phyloP scores from a whole-genome alignment of 2,113 vertebrate species.

The Etheostoma cragini region DNA sequence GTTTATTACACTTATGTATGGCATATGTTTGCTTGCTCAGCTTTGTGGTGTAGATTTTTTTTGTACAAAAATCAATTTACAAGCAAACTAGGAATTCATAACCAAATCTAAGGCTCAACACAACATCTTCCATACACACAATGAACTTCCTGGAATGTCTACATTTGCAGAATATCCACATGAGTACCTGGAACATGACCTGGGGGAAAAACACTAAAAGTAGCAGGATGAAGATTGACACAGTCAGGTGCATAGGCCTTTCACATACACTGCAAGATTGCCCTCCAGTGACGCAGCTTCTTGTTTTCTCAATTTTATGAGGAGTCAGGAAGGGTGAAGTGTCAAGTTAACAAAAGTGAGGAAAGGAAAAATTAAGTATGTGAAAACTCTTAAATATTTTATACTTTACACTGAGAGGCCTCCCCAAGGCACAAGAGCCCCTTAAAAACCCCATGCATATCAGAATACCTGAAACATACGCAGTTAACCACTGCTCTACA shows the following conservation, averaged over 20 bases:
- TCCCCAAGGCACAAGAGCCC: background rate
- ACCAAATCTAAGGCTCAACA: slow-evolving; percentile 12
- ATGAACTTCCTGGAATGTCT: slow-evolving; percentile 67
- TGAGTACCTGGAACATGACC: slow-evolving; percentile 70
- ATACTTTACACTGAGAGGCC: background rate
- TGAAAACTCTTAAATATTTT: slow-evolving; percentile 45
- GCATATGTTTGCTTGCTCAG: background rate
- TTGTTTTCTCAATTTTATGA: slow-evolving; percentile 61
- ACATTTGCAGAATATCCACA: slow-evolving; percentile 71
- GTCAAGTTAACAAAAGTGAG: slow-evolving; percentile 45
- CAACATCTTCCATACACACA: too few relatives aligned
- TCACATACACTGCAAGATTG: slow-evolving; percentile 1
- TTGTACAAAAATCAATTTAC: background rate
- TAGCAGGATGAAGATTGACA: slow-evolving; percentile 63
- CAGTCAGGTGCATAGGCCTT: slow-evolving; percentile 53
- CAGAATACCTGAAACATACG: background rate
- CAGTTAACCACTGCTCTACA: background rate
- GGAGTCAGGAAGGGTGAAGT: slow-evolving; percentile 40
- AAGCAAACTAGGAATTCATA: slow-evolving; percentile 33
- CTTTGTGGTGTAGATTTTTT: background rate
- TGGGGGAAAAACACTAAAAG: slow-evolving; percentile 67
- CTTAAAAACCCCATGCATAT: background rate
- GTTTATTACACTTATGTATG: background rate
- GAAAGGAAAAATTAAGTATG: slow-evolving; percentile 23
- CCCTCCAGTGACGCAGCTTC: slow-evolving; percentile 46